Percentiles rank a stretch among this genome's conserved stretches.
phyloP scores from a whole-genome alignment of 2,113 vertebrate species.

The Lophius piscatorius region DNA sequence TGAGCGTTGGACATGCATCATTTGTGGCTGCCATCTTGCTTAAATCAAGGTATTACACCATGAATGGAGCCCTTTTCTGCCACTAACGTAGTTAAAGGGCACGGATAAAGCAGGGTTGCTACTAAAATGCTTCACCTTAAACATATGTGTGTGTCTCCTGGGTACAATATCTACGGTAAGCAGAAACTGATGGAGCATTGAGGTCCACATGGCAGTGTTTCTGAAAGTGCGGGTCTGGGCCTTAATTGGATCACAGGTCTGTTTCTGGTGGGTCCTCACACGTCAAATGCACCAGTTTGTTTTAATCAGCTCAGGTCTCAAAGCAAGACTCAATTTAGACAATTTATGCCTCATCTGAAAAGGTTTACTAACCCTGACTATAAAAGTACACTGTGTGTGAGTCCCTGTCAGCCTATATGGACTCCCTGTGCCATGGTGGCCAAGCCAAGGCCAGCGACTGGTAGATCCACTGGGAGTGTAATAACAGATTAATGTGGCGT shows the following conservation, averaged over 20 bases:
- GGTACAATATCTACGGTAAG: slow-evolving; percentile 37
- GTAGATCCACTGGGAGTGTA: slow-evolving; percentile 70
- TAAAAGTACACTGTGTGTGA: slow-evolving; percentile 61
- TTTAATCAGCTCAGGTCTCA: slow-evolving; percentile 73
- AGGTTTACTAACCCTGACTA: slow-evolving; percentile 58
- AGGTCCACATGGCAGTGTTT: slow-evolving; percentile 49
- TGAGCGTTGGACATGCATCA: neutral
- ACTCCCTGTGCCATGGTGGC: slow-evolving; percentile 51
- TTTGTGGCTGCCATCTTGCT: neutral
- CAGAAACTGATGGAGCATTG: slow-evolving; percentile 28
- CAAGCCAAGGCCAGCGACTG: slow-evolving; percentile 67
- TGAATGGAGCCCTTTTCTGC: slow-evolving; percentile 1
- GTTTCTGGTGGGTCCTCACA: slow-evolving; percentile 72
- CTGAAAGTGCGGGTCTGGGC: slow-evolving; percentile 45
- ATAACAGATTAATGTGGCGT: slow-evolving; percentile 78
- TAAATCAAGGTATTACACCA: too few species aligned
- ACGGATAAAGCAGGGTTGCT: slow-evolving; percentile 4
- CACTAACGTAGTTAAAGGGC: neutral
- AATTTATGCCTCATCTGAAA: slow-evolving; percentile 66
- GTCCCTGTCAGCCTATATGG: slow-evolving; percentile 56
- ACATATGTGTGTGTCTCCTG: slow-evolving; percentile 30
- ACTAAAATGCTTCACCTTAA: slow-evolving; percentile 39
- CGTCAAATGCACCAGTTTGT: slow-evolving; percentile 68
- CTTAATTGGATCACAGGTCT: slow-evolving; percentile 71
- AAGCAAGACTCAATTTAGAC: slow-evolving; percentile 66